Evolutionary conservation across 2,888 invertebrate species (phyloP).

Genomic region (Drosophila neonasuta): DNA sequence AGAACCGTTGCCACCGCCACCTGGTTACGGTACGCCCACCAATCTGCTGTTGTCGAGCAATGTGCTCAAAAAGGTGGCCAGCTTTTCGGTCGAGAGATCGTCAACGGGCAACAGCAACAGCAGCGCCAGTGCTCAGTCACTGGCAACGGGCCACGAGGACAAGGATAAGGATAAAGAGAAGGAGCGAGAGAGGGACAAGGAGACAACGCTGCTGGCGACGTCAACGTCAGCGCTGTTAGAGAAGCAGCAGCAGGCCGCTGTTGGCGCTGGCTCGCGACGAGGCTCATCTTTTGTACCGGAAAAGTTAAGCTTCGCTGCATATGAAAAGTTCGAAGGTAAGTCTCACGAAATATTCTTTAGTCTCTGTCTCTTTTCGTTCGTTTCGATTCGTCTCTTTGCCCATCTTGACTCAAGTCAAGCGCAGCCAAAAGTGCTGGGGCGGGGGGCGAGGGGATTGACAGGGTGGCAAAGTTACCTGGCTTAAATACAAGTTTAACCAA

Average conservation of each 20-base stretch:
- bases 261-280: conserved; percentile 83
- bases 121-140: conserved; percentile 74
- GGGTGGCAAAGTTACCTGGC: conserved; percentile 21
- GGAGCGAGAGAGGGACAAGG: conserved; percentile 30
- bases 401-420: conserved; percentile 46
- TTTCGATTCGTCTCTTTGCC: not conserved
- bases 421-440: conserved; percentile 14
- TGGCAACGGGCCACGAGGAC: conserved; percentile 25
- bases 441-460: not conserved
- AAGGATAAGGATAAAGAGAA: not conserved
- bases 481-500: conserved; percentile 36
- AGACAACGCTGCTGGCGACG: conserved; percentile 56
- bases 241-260: conserved; percentile 38
- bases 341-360: conserved; percentile 64
- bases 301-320: conserved; percentile 92
- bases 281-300: conserved; percentile 90
- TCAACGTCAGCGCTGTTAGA: conserved; percentile 36
- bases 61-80: conserved; percentile 92
- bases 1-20: conserved; percentile 56
- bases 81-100: conserved; percentile 89
- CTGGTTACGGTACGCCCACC: conserved; percentile 70
- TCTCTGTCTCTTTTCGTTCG: conserved; percentile 33
- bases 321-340: conserved; percentile 96
- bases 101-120: conserved; percentile 47
- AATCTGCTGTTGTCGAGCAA: conserved; percentile 84